These are phyloP conservation scores for Anabacerthia variegaticeps DNA, from an alignment of 2,797 vertebrate species.

Conservation along the genomic window DNA sequence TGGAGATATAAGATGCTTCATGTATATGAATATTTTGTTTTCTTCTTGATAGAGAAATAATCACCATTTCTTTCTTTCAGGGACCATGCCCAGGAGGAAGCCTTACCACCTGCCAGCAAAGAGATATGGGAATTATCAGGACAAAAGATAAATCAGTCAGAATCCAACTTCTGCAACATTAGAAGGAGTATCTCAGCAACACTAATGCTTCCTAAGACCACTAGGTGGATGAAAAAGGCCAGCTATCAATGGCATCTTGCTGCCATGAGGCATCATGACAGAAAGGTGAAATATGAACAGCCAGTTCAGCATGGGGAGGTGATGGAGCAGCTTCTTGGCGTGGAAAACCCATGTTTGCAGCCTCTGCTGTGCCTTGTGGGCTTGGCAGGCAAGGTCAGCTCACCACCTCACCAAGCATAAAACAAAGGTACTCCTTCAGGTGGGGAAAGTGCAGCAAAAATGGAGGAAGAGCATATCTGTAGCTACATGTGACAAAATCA, in stretches of 20 bases:
- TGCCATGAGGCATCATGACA: not conserved
- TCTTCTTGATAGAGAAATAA: not conserved
- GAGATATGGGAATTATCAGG: not conserved
- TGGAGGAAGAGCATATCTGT: not conserved
- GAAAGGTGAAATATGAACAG: not conserved
- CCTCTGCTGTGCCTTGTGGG: fast-evolving
- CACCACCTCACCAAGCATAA: not conserved
- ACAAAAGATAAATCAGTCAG: not conserved
- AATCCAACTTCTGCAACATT: not conserved
- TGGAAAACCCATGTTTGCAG: fast-evolving
- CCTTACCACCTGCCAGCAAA: not conserved
- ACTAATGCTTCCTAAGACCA: not conserved
- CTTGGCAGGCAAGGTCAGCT: not conserved
- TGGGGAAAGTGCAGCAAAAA: not conserved
- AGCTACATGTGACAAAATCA: not conserved
- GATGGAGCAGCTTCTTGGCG: not conserved
- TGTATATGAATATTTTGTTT: not conserved
- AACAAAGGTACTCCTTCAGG: not conserved
- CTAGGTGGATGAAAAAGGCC: not conserved
- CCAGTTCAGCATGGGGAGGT: fast-evolving
- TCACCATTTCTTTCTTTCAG: not conserved
- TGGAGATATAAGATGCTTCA: not conserved
- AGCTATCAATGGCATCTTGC: not conserved
- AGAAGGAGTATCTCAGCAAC: not conserved
- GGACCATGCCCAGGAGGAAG: not conserved